Base-by-base conservation (phyloP, 1,140 invertebrate species). In the Drosophila arawakana region DNA sequence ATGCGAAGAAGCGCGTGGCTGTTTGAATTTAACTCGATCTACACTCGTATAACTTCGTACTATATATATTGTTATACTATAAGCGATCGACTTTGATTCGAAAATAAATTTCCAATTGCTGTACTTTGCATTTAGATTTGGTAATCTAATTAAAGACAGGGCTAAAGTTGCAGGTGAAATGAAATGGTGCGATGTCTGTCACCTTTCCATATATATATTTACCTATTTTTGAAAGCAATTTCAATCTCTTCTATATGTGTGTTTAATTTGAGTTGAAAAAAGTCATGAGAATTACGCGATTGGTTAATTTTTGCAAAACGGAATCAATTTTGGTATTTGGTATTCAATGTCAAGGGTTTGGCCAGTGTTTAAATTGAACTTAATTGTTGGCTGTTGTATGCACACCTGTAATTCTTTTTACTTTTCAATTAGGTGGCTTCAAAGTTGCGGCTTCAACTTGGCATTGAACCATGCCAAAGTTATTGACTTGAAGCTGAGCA, bases 381-480 rank as follows among this genome's bases (percentile, higher is more conserved):
- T 2, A 30, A 63, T 52, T 52, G 25, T 41, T 57, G 41, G 35
- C 11, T 13, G 25, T 2, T 41, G 25, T 35, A 6, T 39, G 60
- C 60, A 58, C 65, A 66, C 71, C 76, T 80, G 61, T 71, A 65
- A 76, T 65, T 68, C 66, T 30, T 30, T 5, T 30, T 30, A 63
- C 78, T 41, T 62, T 55, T 10, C 60, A 21, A 49, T 59, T 73
- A 54, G 57, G 34, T 41, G 37, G 46, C 37, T 43, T 3, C n/a
- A 30, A 30, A 10, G 11, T 35, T n/a, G 55, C 13, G 71, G 65
- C 59, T 74, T 69, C 54, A 57, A 68, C 77, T 78, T 89, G 83
- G 69, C 83, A 88, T 88, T 88, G 83, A 89, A 73, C 74, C 49
- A 30, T 39, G 54, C 41, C 67, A 55, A 62, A 73, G 73, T 66